Evolutionary conservation across 2,888 invertebrate genomes (phyloP).

Genomic region (Microctonus brassicae): DNA sequence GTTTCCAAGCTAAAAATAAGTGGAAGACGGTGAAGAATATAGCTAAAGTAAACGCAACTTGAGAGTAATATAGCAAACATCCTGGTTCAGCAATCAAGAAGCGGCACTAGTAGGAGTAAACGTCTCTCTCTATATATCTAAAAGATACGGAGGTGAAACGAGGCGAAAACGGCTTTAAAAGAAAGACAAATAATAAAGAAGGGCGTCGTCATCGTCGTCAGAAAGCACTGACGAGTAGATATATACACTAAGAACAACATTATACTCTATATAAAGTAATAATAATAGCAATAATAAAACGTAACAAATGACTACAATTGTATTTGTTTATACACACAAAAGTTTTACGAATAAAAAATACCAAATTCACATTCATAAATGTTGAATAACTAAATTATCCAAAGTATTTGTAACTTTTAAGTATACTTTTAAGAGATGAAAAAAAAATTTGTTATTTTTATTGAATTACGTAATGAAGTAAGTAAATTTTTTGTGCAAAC

Average conservation of each 20-base stretch:
- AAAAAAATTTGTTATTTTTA: neutral
- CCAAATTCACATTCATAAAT: conserved; percentile 60
- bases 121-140: neutral
- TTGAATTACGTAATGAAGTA: neutral
- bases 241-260: too few species aligned
- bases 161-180: neutral
- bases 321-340: neutral
- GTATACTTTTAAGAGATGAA: too few species aligned
- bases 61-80: conserved; percentile 24
- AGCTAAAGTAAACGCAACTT: conserved; percentile 10
- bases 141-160: neutral
- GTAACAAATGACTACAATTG: neutral
- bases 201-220: neutral
- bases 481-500: too few species aligned
- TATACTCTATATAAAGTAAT: neutral
- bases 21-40: neutral
- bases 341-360: neutral
- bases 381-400: conserved; percentile 59
- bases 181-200: conserved; percentile 1
- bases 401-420: too few species aligned
- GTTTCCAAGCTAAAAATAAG: neutral
- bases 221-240: neutral
- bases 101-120: neutral
- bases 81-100: conserved; percentile 15
- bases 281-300: neutral